Evolutionary conservation across 2,888 invertebrate species (phyloP).

Genomic region (Acronicta alni): DNA sequence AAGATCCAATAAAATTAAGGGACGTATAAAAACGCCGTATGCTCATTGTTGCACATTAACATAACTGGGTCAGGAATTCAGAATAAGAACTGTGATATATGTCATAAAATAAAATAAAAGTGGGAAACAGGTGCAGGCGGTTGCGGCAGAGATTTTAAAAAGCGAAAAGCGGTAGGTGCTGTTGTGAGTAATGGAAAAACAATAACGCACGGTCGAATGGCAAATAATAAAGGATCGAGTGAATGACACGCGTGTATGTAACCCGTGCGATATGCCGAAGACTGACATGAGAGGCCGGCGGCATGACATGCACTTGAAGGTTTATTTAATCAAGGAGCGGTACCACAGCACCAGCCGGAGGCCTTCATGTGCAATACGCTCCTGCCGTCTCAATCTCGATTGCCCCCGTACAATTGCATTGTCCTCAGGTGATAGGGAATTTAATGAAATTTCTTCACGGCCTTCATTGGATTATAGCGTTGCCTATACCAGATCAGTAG

Average conservation of each 20-base stretch:
- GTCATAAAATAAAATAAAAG: conserved; percentile 26
- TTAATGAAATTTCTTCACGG: conserved; percentile 85
- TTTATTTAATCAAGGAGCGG: conserved; percentile 88
- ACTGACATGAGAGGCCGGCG: conserved; percentile 74
- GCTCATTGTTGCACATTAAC: conserved; percentile 45
- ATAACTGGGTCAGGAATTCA: conserved; percentile 51
- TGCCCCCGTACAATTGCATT: conserved; percentile 83
- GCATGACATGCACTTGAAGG: conserved; percentile 82
- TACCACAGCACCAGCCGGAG: conserved; percentile 69
- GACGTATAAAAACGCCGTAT: conserved; percentile 48
- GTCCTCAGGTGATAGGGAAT: conserved; percentile 82
- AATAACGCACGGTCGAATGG: conserved; percentile 53
- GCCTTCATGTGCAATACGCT: conserved; percentile 71
- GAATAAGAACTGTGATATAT: conserved; percentile 35
- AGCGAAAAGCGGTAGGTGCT: conserved; percentile 31
- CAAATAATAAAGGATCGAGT: conserved; percentile 61
- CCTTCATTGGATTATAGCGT: conserved; percentile 71
- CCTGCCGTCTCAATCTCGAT: conserved; percentile 84
- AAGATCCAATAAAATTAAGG: conserved; percentile 50
- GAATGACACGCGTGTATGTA: conserved; percentile 63
- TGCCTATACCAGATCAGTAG: conserved; percentile 67
- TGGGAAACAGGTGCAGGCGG: conserved; percentile 33
- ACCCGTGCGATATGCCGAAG: conserved; percentile 79
- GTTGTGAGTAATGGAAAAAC: conserved; percentile 38
- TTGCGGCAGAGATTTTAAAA: conserved; percentile 26